phyloP scores from a whole-genome alignment of 2,888 invertebrate genomes.

The Chrysomela aeneicollis region DNA sequence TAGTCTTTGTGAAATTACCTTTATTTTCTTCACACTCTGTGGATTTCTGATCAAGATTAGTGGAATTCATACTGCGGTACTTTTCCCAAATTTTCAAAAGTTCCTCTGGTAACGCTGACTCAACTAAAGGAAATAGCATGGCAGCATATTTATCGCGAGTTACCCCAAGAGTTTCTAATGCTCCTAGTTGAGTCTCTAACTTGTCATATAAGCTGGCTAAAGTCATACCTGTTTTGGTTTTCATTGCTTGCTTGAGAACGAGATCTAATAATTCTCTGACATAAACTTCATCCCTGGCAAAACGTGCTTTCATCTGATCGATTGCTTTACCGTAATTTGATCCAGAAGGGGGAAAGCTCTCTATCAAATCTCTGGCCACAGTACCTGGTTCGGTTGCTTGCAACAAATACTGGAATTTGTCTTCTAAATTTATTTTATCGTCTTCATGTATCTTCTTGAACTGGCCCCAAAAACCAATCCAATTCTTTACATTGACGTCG shows the following conservation, averaged over 20 bases:
- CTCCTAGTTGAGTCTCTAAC: slow-evolving; percentile 10
- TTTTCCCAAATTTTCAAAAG: slow-evolving; percentile 8
- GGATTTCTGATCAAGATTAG: background rate
- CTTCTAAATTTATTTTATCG: no score
- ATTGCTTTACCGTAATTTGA: slow-evolving; percentile 13
- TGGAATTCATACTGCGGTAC: background rate
- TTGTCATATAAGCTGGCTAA: slow-evolving; percentile 12
- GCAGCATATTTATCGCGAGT: no score
- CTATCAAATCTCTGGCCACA: no score
- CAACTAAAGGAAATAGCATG: slow-evolving; percentile 6
- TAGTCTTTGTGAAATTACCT: background rate
- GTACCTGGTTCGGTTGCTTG: no score
- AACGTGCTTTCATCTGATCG: slow-evolving; percentile 19
- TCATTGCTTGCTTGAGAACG: slow-evolving; percentile 18
- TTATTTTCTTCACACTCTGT: background rate
- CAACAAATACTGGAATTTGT: no score
- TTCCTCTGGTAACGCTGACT: slow-evolving; percentile 11
- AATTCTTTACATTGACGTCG: slow-evolving; percentile 21
- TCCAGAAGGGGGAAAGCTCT: slow-evolving; percentile 26
- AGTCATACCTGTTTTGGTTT: slow-evolving; percentile 16
- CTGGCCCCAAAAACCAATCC: slow-evolving; percentile 26
- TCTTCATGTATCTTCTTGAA: no score
- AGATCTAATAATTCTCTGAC: slow-evolving; percentile 20
- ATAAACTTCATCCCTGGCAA: slow-evolving; percentile 27
- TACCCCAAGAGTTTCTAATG: slow-evolving; percentile 10